Evolutionary conservation across 2,113 vertebrate species (phyloP), one percentile per base, ranked within the genome.

Genomic region (Falco punctatus): DNA sequence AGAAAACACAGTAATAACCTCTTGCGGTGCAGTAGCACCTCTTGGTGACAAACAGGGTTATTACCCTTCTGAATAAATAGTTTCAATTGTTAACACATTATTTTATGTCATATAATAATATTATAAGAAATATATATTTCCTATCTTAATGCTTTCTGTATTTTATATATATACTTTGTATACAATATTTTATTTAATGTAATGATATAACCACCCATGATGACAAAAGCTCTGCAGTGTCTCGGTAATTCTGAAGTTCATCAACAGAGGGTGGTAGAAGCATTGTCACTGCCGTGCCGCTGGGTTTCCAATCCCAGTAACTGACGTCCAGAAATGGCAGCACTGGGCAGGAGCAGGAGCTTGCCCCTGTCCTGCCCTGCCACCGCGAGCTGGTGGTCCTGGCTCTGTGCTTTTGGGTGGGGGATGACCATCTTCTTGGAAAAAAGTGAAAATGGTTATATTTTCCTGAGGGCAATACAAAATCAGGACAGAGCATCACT

Each of bases 221-320:
- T 30, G 48, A 38, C 4, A 19, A 5, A 24, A 35, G 12, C 55
- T 48, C 17, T 22, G 44, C 33, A 19, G 67, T 3, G 1, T 11
- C 70, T 32, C 8, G 12, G 92, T 38, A 79, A 11, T 96, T 92
- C 85, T 24, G 33, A 22, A 80, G 38, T 38, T 15, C 27, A 83
- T 54, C 98, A 65, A 14, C 9, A 98, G 98, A 14, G 94, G 98
- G 98, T 96, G 96, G 92, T 84, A 90, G 81, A 86, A 66, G 38
- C 80, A 27, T 10, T 3, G 7, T 24, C 30, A 1, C 66, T 5
- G 10, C 16, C 2, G 0, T 6, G 44, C 20, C 3, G 1, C 51
- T 3, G 46, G 7, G 46, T 24, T 84, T 14, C 52, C 40, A 17
- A 35, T 38, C 64, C 52, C 27, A 10, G 9, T 38, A 23, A 26